Base-by-base conservation (phyloP, 2,113 vertebrate genomes). In the Aepyceros melampus region DNA sequence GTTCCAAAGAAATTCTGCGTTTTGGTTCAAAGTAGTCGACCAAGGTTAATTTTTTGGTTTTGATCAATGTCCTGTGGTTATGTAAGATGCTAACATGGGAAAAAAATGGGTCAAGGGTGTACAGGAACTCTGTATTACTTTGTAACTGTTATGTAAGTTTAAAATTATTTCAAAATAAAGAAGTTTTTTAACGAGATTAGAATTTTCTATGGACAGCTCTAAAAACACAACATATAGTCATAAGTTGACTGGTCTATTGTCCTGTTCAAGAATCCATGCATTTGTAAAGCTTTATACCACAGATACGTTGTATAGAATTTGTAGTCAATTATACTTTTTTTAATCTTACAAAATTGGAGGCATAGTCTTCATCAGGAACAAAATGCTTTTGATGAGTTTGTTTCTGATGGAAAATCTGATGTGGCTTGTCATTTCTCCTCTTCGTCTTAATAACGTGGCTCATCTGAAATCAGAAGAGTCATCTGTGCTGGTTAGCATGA, bases 91-190 rank as follows among this genome's bases (percentile, higher is more conserved):
- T 25, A 71, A 55, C 53, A 8, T 36, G 79, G 49, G 71, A 53
- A 64, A 83, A 83, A 81, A 6, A 33, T 93, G 6, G 62, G 21
- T 84, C 92, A 83, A 89, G 60, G 64, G 29, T 14, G 45, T 31
- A 31, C 7, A 93, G 33, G 36, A 89, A 89, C 55, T 96, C 33
- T 93, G 51, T 49, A n/a, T 64, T 82, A 21, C 92, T 95, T 89
- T 79, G 33, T 12, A 89, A 62, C 43, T 96, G 49, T 95, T 87
- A 62, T 25, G 7, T 29, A 78, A 81, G 19, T 94, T 89, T 31
- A n/a, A 97, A 90, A 87, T 74, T 47, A 51, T 87, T 94, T 97
- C 4, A 67, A 85, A 95, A 84, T 90, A 60, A 60, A 19, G 7
- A 33, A 49, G 3, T 6, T 51, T 51, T 53, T 47, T 15, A 94